phyloP scores from a whole-genome alignment of 2,797 vertebrate species.

The Pseudomugil tenellus region DNA sequence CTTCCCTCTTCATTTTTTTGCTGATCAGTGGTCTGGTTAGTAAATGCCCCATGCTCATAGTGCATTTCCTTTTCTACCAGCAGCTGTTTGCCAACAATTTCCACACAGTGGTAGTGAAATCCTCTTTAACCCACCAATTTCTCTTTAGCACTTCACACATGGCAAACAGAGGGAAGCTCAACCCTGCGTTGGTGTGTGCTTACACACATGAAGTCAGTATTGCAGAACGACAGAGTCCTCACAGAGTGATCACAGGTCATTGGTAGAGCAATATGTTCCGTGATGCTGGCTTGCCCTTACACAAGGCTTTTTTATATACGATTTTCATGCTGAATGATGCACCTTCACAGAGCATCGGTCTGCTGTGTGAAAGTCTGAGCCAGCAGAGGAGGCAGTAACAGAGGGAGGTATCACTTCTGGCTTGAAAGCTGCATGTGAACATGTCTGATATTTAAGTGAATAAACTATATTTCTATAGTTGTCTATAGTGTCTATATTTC shows the following conservation, averaged over 20 bases:
- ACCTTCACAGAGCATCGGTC: not conserved
- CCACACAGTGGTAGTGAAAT: not conserved
- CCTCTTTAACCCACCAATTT: not conserved
- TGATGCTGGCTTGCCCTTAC: not conserved
- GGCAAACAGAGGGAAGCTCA: not conserved
- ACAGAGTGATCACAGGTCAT: not conserved
- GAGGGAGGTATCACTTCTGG: not conserved
- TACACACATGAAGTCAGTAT: not conserved
- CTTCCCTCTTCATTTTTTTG: no score
- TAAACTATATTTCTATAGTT: no score
- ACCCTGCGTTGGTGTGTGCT: not conserved
- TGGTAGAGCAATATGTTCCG: not conserved
- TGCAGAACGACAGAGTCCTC: not conserved
- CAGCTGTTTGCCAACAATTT: not conserved
- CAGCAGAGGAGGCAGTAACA: not conserved
- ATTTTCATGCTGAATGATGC: not conserved
- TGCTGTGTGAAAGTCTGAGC: slow-evolving; percentile 1
- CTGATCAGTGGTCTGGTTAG: not conserved
- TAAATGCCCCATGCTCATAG: not conserved
- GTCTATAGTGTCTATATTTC: not conserved
- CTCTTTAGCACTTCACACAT: not conserved
- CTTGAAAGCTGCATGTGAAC: not conserved
- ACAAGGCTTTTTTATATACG: not conserved
- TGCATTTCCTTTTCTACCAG: not conserved
- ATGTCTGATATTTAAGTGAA: not conserved